These are phyloP conservation scores for Scrobipalpa costella DNA, from an alignment of 2,888 invertebrate species.

Conservation along the genomic window DNA sequence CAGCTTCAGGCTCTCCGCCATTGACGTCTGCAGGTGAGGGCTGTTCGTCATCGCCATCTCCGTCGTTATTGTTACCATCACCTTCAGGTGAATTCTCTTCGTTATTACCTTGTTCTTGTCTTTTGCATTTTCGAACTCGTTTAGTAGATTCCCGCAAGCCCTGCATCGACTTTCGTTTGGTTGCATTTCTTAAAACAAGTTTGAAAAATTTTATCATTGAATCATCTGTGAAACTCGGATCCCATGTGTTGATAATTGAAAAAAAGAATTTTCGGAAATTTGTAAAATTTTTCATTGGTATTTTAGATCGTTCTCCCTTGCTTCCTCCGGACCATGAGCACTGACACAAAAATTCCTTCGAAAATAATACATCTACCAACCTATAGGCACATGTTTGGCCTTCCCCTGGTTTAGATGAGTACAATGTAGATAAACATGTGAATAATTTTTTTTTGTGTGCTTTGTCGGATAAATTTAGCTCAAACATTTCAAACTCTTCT, in stretches of 20 bases:
- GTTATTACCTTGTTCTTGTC: background rate
- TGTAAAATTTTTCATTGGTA: background rate
- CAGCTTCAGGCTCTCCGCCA: too few relatives aligned
- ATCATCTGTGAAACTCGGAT: background rate
- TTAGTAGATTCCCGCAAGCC: background rate
- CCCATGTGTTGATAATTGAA: background rate
- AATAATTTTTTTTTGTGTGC: background rate
- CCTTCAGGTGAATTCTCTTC: too few relatives aligned
- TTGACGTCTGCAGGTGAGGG: too few relatives aligned
- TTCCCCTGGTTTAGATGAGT: slow-evolving; percentile 17
- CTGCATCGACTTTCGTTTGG: background rate
- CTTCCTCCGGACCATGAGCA: slow-evolving; percentile 32
- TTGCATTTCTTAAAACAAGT: background rate
- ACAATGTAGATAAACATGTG: background rate
- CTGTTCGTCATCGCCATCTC: too few relatives aligned
- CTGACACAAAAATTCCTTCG: slow-evolving; percentile 30
- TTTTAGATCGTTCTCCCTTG: slow-evolving; percentile 16
- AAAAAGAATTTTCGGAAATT: background rate
- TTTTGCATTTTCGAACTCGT: background rate
- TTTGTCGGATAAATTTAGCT: background rate
- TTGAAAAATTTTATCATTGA: background rate
- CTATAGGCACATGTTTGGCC: slow-evolving; percentile 29
- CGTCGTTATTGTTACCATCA: too few relatives aligned
- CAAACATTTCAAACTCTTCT: background rate
- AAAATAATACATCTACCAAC: slow-evolving; percentile 30